phyloP scores from a whole-genome alignment of 1,140 invertebrate species.

The Zelostemma sp. region DNA sequence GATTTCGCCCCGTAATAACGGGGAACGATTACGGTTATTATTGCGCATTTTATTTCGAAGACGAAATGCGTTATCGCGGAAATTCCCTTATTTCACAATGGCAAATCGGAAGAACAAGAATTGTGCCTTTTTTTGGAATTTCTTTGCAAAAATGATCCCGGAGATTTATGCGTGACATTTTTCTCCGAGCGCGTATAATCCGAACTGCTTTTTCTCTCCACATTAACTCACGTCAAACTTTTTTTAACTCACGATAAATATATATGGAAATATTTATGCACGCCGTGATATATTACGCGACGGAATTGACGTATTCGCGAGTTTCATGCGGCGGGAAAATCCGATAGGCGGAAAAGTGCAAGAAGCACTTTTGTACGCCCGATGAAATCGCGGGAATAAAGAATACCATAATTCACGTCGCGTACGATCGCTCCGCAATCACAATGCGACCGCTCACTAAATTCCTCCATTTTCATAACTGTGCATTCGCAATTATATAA shows the following conservation, averaged over 20 bases:
- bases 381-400: conserved; percentile 42
- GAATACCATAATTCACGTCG: conserved; percentile 44
- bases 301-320: conserved; percentile 25
- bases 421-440: no score
- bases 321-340: conserved; percentile 35
- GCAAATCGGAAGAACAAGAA: background rate
- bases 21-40: conserved; percentile 1
- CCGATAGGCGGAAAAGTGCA: conserved; percentile 41
- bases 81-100: background rate
- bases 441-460: no score
- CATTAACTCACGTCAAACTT: no score
- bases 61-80: no score
- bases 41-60: no score
- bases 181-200: no score
- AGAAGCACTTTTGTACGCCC: conserved; percentile 43
- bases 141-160: background rate
- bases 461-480: no score
- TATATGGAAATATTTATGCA: background rate
- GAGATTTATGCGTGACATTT: background rate
- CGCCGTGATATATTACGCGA: background rate
- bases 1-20: background rate
- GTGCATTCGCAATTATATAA: no score
- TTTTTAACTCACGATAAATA: background rate
- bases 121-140: background rate
- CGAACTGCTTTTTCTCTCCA: no score